phyloP scores from a whole-genome alignment of 2,888 invertebrate species.

The Standfussiana lucernea region DNA sequence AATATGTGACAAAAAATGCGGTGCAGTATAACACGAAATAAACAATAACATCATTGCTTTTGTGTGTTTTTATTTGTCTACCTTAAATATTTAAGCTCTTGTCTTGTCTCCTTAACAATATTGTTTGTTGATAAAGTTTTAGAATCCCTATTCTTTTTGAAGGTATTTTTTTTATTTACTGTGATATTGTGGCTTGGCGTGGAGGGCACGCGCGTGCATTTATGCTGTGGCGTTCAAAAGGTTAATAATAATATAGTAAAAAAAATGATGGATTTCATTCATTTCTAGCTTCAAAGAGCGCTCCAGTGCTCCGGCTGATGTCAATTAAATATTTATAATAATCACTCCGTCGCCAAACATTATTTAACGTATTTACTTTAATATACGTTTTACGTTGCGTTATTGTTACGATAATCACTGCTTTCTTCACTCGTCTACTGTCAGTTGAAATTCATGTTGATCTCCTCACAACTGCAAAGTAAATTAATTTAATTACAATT shows the following conservation, averaged over 20 bases:
- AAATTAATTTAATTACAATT: neutral
- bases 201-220: too few relatives aligned
- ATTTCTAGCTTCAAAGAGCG: constrained; percentile 49
- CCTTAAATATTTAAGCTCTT: too few relatives aligned
- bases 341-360: constrained; percentile 40
- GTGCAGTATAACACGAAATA: too few relatives aligned
- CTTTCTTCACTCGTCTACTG: constrained; percentile 34
- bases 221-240: too few relatives aligned
- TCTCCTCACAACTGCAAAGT: constrained; percentile 59
- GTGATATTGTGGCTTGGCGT: too few relatives aligned
- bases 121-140: too few relatives aligned
- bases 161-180: too few relatives aligned
- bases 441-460: constrained; percentile 53
- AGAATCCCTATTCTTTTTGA: too few relatives aligned
- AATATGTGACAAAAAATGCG: too few relatives aligned
- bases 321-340: constrained; percentile 32
- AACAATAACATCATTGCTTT: too few relatives aligned
- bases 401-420: constrained; percentile 62
- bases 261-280: constrained; percentile 30
- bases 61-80: too few relatives aligned
- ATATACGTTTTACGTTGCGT: constrained; percentile 51
- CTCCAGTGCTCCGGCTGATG: constrained; percentile 35
- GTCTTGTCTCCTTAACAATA: too few relatives aligned
- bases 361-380: constrained; percentile 41
- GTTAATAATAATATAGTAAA: constrained; percentile 30